Conservation (phyloP, 2,797 vertebrate species). For the Danio choprae region DNA sequence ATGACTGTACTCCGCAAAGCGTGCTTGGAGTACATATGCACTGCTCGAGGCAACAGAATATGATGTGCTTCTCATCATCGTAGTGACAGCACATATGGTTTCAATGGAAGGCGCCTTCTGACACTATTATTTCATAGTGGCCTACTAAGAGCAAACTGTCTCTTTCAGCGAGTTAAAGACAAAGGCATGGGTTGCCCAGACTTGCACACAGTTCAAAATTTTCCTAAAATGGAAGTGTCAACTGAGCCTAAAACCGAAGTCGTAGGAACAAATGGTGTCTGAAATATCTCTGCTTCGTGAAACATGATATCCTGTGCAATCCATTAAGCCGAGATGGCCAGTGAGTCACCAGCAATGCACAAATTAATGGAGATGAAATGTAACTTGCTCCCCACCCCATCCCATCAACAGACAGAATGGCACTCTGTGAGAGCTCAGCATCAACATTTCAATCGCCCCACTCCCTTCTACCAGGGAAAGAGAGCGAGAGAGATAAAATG, state of each 20-base stretch:
- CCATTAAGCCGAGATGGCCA: constrained; percentile 39
- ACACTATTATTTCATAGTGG: constrained; percentile 4
- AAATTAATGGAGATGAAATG: constrained; percentile 54
- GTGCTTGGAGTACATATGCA: constrained; percentile 14
- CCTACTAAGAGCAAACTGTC: neutral
- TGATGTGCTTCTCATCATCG: constrained; percentile 29
- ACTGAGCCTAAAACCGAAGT: neutral
- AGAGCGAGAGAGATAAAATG: constrained; percentile 60
- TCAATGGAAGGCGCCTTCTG: constrained; percentile 39
- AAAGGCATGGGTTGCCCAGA: neutral
- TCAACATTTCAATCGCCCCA: constrained; percentile 49
- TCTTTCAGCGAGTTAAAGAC: neutral
- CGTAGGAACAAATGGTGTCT: constrained; percentile 6
- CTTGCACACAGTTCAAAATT: neutral
- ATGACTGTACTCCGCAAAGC: constrained; percentile 41
- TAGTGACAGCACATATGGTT: constrained; percentile 51
- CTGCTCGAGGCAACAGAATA: constrained; percentile 10
- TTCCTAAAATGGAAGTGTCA: constrained; percentile 22
- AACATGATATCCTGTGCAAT: constrained; percentile 59
- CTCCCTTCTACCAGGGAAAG: constrained; percentile 67
- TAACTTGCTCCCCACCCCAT: constrained; percentile 57
- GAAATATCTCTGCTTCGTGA: constrained; percentile 56
- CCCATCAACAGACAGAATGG: constrained; percentile 29
- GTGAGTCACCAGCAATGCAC: constrained; percentile 55
- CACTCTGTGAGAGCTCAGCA: constrained; percentile 15